Conservation (phyloP, 2,797 vertebrate genomes). For the Microctenopoma steveboyesi region DNA sequence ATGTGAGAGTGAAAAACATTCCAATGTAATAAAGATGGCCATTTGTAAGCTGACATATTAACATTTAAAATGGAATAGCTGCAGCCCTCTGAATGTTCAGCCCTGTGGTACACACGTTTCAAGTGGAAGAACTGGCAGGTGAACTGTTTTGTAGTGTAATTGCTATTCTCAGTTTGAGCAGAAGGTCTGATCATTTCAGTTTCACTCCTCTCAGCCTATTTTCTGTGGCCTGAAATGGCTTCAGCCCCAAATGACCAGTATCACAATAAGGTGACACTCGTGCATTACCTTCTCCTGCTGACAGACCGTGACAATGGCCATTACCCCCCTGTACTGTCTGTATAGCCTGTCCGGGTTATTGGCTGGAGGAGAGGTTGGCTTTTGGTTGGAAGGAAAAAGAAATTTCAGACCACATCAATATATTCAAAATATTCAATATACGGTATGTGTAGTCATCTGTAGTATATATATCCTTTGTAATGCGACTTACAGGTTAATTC, state of each 20-base stretch:
- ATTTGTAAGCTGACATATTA: too few relatives aligned
- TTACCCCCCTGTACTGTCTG: slow-evolving; percentile 55
- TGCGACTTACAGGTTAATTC: not conserved
- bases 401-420: slow-evolving; percentile 48
- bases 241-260: slow-evolving; percentile 46
- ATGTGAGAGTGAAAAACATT: not conserved
- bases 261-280: slow-evolving; percentile 60
- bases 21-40: not conserved
- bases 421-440: too few relatives aligned
- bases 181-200: slow-evolving; percentile 26
- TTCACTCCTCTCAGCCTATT: slow-evolving; percentile 39
- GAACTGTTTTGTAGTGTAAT: not conserved
- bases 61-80: not conserved
- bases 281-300: slow-evolving; percentile 63
- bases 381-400: slow-evolving; percentile 47
- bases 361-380: slow-evolving; percentile 54
- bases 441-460: too few relatives aligned
- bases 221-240: slow-evolving; percentile 39
- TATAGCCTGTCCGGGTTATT: slow-evolving; percentile 62
- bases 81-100: slow-evolving; percentile 11
- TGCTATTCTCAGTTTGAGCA: slow-evolving; percentile 18
- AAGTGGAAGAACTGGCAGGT: not conserved
- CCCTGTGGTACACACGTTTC: slow-evolving; percentile 1
- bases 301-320: slow-evolving; percentile 70
- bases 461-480: too few relatives aligned